These are phyloP conservation scores for Oscheius sp. DNA, from an alignment of 2,888 invertebrate species.

Conservation along the genomic window DNA sequence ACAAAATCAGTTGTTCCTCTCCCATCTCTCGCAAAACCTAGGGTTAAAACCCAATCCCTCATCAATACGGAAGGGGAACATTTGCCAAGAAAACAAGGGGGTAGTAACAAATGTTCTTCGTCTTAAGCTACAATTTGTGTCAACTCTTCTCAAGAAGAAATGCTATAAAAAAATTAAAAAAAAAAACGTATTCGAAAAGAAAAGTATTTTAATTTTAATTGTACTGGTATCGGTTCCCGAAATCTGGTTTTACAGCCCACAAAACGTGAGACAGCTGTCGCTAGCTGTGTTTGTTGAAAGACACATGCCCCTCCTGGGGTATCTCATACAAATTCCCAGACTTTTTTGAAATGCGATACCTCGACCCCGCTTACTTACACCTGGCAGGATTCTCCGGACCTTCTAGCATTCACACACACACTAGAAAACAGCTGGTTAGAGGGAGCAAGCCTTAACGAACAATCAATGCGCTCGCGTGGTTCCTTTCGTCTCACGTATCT, in stretches of 20 bases:
- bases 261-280: conserved; percentile 13
- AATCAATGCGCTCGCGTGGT: conserved; percentile 26
- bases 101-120: too few relatives aligned
- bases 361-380: background rate
- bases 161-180: too few relatives aligned
- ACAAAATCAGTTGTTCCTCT: too few relatives aligned
- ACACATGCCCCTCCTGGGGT: conserved; percentile 22
- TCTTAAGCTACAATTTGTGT: too few relatives aligned
- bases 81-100: too few relatives aligned
- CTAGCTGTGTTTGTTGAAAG: conserved; percentile 10
- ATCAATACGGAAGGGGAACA: too few relatives aligned
- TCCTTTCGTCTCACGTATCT: conserved; percentile 14
- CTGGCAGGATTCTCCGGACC: background rate
- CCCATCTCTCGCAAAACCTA: too few relatives aligned
- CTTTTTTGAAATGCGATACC: background rate
- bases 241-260: conserved; percentile 15
- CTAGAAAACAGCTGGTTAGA: conserved; percentile 21
- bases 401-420: conserved; percentile 3
- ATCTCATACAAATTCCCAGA: background rate
- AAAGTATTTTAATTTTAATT: background rate
- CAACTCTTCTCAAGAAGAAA: too few relatives aligned
- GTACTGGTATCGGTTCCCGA: background rate
- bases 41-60: too few relatives aligned
- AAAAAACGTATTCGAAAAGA: background rate
- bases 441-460: background rate